phyloP scores from a whole-genome alignment of 2,888 invertebrate genomes.

The Dromius quadrimaculatus region DNA sequence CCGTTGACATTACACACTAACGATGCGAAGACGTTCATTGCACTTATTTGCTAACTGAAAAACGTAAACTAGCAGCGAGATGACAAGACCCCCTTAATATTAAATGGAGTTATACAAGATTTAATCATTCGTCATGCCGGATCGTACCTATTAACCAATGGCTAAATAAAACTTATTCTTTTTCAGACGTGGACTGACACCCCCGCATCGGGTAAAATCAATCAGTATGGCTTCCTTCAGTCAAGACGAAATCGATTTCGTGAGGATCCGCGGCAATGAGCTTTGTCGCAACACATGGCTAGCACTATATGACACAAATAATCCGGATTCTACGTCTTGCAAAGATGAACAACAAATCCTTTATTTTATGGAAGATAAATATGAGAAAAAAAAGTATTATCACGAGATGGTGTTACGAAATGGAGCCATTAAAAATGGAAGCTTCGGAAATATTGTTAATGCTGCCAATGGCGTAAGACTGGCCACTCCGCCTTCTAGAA shows the following conservation, averaged over 20 bases:
- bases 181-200: slow-evolving; percentile 95
- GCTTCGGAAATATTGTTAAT: neutral
- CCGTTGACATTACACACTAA: no score
- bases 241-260: slow-evolving; percentile 92
- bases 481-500: neutral
- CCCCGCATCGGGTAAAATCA: slow-evolving; percentile 98
- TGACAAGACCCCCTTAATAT: no score
- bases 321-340: slow-evolving; percentile 70
- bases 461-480: neutral
- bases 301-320: slow-evolving; percentile 84
- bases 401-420: slow-evolving; percentile 62
- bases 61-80: no score
- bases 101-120: no score
- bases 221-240: slow-evolving; percentile 99
- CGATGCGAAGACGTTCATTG: no score
- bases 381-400: slow-evolving; percentile 88
- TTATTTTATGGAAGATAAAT: slow-evolving; percentile 95
- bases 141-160: no score
- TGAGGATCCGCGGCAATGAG: slow-evolving; percentile 93
- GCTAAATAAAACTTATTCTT: slow-evolving; percentile 46
- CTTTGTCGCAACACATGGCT: slow-evolving; percentile 94
- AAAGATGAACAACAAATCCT: slow-evolving; percentile 91
- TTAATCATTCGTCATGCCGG: no score
- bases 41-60: no score
- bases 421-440: slow-evolving; percentile 21